Conservation (phyloP, 2,797 vertebrate species). For the Gadopsis marmoratus region DNA sequence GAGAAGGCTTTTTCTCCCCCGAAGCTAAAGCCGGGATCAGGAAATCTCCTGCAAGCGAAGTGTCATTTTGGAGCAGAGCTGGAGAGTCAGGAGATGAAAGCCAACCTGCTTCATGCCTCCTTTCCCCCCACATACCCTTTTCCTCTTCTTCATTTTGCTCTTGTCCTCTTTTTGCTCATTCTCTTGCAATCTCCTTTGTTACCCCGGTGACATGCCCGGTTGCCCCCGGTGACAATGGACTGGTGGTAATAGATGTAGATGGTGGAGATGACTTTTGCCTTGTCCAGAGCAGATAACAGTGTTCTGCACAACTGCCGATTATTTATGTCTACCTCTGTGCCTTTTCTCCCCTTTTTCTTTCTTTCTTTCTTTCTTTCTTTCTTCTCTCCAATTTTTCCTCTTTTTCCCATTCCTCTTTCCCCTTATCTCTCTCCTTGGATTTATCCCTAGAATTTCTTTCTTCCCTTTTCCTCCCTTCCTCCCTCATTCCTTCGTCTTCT, state of each 20-base stretch:
- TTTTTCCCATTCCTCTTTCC: constrained; percentile 1
- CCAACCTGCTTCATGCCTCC: constrained; percentile 39
- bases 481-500: constrained; percentile 19
- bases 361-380: background rate
- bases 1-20: background rate
- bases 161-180: constrained; percentile 12
- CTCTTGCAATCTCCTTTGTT: constrained; percentile 41
- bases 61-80: constrained; percentile 38
- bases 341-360: background rate
- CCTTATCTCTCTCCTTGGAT: background rate
- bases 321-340: constrained; percentile 26
- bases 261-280: constrained; percentile 63
- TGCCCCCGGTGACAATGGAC: constrained; percentile 57
- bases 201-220: constrained; percentile 44
- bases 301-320: constrained; percentile 39
- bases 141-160: background rate
- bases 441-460: background rate
- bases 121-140: constrained; percentile 8
- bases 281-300: constrained; percentile 52
- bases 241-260: constrained; percentile 53
- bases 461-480: background rate
- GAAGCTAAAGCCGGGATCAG: constrained; percentile 31
- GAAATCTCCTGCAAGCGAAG: constrained; percentile 50
- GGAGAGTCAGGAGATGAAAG: constrained; percentile 50
- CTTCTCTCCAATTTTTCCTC: background rate